These are phyloP conservation scores for Heliopora coerulea DNA, from an alignment of 92 coral and sea anemone species.

Conservation along the genomic window DNA sequence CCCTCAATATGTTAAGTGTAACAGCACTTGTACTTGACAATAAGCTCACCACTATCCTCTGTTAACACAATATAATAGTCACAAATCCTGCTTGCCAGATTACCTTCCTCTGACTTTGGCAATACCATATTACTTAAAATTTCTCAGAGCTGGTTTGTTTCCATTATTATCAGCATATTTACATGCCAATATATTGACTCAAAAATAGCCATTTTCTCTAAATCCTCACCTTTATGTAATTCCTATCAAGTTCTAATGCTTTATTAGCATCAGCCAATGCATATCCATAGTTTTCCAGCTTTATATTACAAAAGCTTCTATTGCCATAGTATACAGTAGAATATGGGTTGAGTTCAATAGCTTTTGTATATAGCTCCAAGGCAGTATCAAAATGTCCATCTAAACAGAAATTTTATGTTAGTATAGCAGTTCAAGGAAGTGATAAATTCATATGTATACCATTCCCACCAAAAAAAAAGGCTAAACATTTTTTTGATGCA, in stretches of 20 bases:
- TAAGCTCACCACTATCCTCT: too few species aligned
- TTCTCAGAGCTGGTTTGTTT: too few species aligned
- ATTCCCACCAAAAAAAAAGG: background rate
- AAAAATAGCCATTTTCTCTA: too few species aligned
- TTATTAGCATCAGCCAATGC: conserved; percentile 93
- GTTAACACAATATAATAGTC: too few species aligned
- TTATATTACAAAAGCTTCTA: conserved; percentile 91
- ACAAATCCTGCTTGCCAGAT: too few species aligned
- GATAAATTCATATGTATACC: background rate
- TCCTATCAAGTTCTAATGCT: conserved; percentile 86
- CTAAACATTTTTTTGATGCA: too few species aligned
- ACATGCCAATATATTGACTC: too few species aligned
- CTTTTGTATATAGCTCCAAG: conserved; percentile 67
- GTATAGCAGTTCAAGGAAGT: background rate
- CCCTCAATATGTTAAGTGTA: too few species aligned
- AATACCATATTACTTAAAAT: too few species aligned
- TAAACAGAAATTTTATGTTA: conserved; percentile 42
- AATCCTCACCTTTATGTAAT: conserved; percentile 85
- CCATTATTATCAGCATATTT: too few species aligned
- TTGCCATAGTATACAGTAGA: conserved; percentile 89
- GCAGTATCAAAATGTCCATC: conserved; percentile 80
- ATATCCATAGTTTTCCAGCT: conserved; percentile 83
- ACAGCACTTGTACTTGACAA: too few species aligned
- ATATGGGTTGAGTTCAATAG: conserved; percentile 76
- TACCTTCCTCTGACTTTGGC: too few species aligned